Evolutionary conservation across 1,140 invertebrate species (phyloP).

Genomic region (Drosophila rufa): DNA sequence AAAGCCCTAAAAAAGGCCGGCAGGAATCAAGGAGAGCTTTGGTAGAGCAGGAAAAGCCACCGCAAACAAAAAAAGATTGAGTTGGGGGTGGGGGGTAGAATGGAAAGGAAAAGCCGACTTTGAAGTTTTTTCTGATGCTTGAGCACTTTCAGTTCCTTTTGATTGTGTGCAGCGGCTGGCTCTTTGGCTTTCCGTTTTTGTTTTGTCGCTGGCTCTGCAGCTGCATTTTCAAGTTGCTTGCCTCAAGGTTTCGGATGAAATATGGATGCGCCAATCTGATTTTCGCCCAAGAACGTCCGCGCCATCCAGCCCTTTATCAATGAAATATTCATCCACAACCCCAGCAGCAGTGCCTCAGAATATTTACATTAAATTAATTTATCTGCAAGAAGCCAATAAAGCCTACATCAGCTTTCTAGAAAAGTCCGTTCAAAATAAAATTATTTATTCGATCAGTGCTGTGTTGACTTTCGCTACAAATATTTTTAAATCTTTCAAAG

Average conservation of each 20-base stretch:
- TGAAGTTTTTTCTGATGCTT: conserved; percentile 53
- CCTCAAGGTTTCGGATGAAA: conserved; percentile 29
- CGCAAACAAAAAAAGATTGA: conserved; percentile 26
- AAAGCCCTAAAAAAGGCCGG: conserved; percentile 30
- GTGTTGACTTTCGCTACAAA: too few relatives aligned
- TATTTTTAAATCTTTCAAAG: too few relatives aligned
- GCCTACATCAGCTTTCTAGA: too few relatives aligned
- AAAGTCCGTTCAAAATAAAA: too few relatives aligned
- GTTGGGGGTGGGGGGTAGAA: conserved; percentile 4
- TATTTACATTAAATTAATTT: too few relatives aligned
- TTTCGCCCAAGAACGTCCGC: conserved; percentile 5
- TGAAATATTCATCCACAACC: neutral
- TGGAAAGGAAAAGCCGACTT: conserved; percentile 52
- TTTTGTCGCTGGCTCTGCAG: conserved; percentile 24
- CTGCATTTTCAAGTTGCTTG: conserved; percentile 46
- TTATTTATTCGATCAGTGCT: too few relatives aligned
- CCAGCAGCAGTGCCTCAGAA: neutral
- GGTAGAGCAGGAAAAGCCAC: conserved; percentile 21
- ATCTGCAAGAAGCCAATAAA: too few relatives aligned
- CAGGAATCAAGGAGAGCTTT: neutral
- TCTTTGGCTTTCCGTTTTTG: conserved; percentile 14
- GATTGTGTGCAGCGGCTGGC: conserved; percentile 42
- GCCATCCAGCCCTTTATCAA: neutral
- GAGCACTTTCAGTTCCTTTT: conserved; percentile 51
- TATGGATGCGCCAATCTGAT: conserved; percentile 28